Base-by-base conservation (phyloP, 1,140 invertebrate genomes). In the Nylanderia fulva region DNA sequence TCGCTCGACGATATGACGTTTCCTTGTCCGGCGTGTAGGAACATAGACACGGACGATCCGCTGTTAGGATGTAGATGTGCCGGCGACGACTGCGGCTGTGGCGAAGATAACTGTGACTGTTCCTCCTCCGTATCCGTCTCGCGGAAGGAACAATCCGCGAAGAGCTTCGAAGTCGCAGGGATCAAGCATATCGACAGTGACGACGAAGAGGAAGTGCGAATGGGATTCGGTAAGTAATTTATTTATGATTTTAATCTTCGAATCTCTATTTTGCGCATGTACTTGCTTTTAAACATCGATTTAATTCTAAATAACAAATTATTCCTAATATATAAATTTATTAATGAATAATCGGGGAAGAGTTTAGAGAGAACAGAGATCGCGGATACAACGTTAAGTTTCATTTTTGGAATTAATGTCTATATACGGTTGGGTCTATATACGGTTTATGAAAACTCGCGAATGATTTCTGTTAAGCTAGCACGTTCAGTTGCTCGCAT, bases 141-240 rank as follows among this genome's bases (percentile, higher is more conserved):
- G 76, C 90, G 54, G 75, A 92, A 84, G 91, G 92, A 90, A 91
- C 92, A 92, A 92, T 94, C 88, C 85, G 90, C 79, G 85, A 95
- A 86, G 92, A 96, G 93, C 91, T 97, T 96, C 90, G 96, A 96
- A 92, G 93, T 96, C 76, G 96, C 95, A 11, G 96, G 96, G n/a
- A 96, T 96, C 82, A 96, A 97, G 93, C 96, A 97, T 92, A 97
- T 97, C 87, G 96, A 97, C 92, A 96, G 96, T 90, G 96, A 97
- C 89, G 96, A 96, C 84, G 96, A 97, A 90, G 96, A 96, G 71
- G 96, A 96, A 86, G 94, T 94, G 15, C 91, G 94, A 48, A 95
- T 95, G 94, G 94, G 93, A 36, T 95, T 94, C 72, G 94, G 94
- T 95, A 69, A 94, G 93, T 94, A 29, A 60, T 64, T 33, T 64